phyloP scores from a whole-genome alignment of 2,113 vertebrate species.

The Poecile atricapillus region DNA sequence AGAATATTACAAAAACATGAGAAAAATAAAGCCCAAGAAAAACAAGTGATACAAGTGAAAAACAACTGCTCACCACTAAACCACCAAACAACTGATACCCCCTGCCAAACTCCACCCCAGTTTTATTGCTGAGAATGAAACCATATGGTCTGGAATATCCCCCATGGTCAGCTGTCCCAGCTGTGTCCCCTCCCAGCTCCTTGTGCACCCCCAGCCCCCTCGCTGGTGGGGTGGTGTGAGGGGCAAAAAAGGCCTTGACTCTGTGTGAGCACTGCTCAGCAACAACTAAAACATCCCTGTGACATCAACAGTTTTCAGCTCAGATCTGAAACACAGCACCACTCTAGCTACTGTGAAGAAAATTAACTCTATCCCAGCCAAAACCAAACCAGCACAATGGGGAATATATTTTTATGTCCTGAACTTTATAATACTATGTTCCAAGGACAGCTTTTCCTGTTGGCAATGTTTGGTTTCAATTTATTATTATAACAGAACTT shows the following conservation, averaged over 20 bases:
- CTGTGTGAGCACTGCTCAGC: background rate
- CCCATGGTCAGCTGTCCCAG: background rate
- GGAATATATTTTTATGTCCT: background rate
- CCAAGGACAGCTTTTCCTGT: background rate
- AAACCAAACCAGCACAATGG: background rate
- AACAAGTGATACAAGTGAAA: background rate
- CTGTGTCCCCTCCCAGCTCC: background rate
- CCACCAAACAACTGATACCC: accelerated
- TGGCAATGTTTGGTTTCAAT: background rate
- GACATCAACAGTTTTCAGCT: background rate
- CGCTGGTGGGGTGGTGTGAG: accelerated
- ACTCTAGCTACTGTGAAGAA: background rate
- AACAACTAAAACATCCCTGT: background rate
- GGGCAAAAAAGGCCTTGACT: background rate
- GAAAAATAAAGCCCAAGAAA: background rate
- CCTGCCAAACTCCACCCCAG: background rate
- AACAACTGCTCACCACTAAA: background rate
- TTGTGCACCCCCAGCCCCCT: background rate
- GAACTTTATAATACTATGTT: background rate
- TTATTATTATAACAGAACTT: background rate
- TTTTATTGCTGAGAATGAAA: background rate
- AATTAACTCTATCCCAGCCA: background rate
- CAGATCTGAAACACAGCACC: background rate
- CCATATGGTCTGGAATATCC: background rate
- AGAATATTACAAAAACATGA: background rate